A percentile compares a stretch with the other conserved stretches of the same genome.
phyloP scores from a whole-genome alignment of 2,888 invertebrate genomes.

The Eilema caniola region DNA sequence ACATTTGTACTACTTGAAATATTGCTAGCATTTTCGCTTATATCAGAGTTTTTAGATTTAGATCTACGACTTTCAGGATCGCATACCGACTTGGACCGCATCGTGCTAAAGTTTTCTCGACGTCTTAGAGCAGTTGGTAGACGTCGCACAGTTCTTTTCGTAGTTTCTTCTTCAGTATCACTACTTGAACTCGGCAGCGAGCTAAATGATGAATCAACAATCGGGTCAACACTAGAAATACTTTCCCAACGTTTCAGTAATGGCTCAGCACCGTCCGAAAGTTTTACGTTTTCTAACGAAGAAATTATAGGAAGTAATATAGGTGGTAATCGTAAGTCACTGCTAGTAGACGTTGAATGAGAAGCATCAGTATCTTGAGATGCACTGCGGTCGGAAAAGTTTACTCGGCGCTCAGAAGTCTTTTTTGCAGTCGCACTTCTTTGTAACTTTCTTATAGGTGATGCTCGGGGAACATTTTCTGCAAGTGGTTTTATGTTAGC shows the following conservation, averaged over 20 bases:
- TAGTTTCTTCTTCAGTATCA: constrained; percentile 80
- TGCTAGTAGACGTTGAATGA: constrained; percentile 87
- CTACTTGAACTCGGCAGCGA: constrained; percentile 85
- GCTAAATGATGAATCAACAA: constrained; percentile 89
- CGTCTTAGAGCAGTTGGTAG: constrained; percentile 76
- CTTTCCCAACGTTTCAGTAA: constrained; percentile 87
- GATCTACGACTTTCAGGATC: constrained; percentile 78
- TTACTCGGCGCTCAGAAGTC: constrained; percentile 81
- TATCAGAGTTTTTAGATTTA: constrained; percentile 72
- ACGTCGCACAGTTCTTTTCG: constrained; percentile 73
- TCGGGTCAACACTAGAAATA: constrained; percentile 90
- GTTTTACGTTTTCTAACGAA: constrained; percentile 86
- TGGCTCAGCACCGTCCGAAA: constrained; percentile 75
- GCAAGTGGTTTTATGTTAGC: constrained; percentile 57
- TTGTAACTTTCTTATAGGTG: constrained; percentile 70
- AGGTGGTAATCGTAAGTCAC: constrained; percentile 90
- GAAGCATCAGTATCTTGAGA: constrained; percentile 89
- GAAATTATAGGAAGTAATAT: constrained; percentile 90
- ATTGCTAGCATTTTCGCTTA: constrained; percentile 79
- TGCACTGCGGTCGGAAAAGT: constrained; percentile 84
- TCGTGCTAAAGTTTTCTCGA: constrained; percentile 76
- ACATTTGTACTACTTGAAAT: constrained; percentile 78
- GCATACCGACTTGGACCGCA: constrained; percentile 83
- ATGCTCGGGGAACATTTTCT: constrained; percentile 58
- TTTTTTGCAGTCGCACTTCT: constrained; percentile 81